Evolutionary conservation across 2,113 vertebrate species (phyloP).

Genomic region (Gavia stellata): DNA sequence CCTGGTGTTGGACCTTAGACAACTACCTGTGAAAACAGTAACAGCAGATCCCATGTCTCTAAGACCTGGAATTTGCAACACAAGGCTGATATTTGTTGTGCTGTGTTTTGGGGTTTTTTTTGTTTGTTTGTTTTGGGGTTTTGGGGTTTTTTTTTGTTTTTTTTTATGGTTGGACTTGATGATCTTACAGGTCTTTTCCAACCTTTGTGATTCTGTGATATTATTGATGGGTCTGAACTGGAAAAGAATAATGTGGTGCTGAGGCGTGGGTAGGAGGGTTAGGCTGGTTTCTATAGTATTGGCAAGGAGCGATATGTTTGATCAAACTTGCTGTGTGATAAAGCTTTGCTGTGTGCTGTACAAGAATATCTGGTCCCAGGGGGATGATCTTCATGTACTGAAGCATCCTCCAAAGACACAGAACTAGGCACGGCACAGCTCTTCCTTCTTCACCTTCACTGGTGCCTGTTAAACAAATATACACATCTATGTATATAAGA

Average conservation of each 20-base stretch:
- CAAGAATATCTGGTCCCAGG: neutral
- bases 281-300: neutral
- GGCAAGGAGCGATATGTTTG: neutral
- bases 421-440: neutral
- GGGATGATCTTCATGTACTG: neutral
- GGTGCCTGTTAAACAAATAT: neutral
- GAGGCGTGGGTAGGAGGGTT: neutral
- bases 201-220: too few relatives aligned
- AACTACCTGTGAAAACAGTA: neutral
- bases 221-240: neutral
- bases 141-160: too few relatives aligned
- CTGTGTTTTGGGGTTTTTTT: too few relatives aligned
- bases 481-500: too few relatives aligned
- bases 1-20: neutral
- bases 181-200: too few relatives aligned
- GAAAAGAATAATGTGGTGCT: neutral
- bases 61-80: neutral
- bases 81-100: neutral
- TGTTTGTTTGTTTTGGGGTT: too few relatives aligned
- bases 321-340: neutral
- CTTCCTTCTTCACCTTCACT: neutral
- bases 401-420: neutral
- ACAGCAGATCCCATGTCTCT: neutral
- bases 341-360: neutral
- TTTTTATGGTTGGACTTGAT: too few relatives aligned